Evolutionary conservation across 1,140 invertebrate genomes (phyloP).

Genomic region (Octopus sinensis): DNA sequence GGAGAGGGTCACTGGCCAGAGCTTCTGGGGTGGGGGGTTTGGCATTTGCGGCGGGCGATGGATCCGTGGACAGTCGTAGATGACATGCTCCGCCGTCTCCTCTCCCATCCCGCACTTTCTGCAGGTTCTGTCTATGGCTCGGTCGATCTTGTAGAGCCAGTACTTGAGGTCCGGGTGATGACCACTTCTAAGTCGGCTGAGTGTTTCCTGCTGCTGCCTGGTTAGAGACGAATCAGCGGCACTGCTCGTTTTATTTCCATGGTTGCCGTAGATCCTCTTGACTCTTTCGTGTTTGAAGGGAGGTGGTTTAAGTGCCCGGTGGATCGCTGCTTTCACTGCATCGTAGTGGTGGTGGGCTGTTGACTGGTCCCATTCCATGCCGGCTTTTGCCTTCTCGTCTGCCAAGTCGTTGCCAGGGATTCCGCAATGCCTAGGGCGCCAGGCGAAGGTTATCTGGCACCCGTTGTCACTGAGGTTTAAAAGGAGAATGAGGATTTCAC

Average conservation of each 20-base stretch:
- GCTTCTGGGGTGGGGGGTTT: too few relatives aligned
- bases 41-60: too few relatives aligned
- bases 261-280: background rate
- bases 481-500: background rate
- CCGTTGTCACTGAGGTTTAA: background rate
- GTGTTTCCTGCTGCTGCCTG: background rate
- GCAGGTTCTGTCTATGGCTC: background rate
- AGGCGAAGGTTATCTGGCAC: background rate
- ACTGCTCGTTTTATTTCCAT: background rate
- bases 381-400: background rate
- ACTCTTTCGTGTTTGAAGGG: background rate
- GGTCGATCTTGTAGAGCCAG: background rate
- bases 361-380: background rate
- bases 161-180: background rate
- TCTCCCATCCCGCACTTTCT: background rate
- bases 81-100: too few relatives aligned
- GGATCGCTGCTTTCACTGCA: conserved; percentile 6
- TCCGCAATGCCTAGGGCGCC: background rate
- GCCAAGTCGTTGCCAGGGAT: background rate
- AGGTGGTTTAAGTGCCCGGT: too few relatives aligned
- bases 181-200: background rate
- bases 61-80: too few relatives aligned
- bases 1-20: too few relatives aligned
- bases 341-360: background rate
- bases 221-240: background rate